Base-by-base conservation (phyloP, 1,140 invertebrate species). In the Drosophila setifemur region DNA sequence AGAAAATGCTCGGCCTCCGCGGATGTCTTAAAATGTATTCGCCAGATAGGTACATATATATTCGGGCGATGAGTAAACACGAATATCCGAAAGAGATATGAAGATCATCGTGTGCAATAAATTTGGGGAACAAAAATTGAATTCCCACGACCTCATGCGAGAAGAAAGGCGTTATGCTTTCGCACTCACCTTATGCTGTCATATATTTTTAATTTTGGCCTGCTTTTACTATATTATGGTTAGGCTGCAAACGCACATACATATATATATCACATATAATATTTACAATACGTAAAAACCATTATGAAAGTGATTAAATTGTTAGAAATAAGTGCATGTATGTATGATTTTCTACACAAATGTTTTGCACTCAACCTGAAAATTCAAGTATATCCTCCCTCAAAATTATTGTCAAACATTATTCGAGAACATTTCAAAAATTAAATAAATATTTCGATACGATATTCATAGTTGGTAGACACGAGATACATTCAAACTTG, bases 401-500 rank as follows among this genome's bases (percentile, higher is more conserved):
- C 4, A 12, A 14, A 18, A 7, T 14, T 37, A 14, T 12, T 6
- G n/a, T n/a, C n/a, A n/a, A n/a, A n/a, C n/a, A n/a, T n/a, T n/a
- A n/a, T n/a, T n/a, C n/a, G n/a, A n/a, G n/a, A n/a, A 35, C 14
- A 37, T 16, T 37, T 37, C n/a, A 37, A 37, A 8, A 37, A 37
- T 18, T 37, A 37, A n/a, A n/a, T 18, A 44, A n/a, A 26, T 16
- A 26, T 40, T 48, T 64, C 44, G 76, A 85, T 85, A 85, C 81
- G 81, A 85, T 85, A 85, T 85, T 85, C 81, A 85, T 85, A 76
- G 49, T 52, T 67, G 44, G 28, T 61, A 74, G 66, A 74, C 69
- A 71, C 48, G 67, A n/a, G n/a, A 44, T 90, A 60, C 67, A 88
- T 85, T 90, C 89, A 90, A 90, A 90, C 89, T 52, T 90, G 89